A percentile compares a stretch with the other conserved stretches of the same genome.
phyloP scores from a whole-genome alignment of 1,140 invertebrate species.

The Semibalanus balanoides region DNA sequence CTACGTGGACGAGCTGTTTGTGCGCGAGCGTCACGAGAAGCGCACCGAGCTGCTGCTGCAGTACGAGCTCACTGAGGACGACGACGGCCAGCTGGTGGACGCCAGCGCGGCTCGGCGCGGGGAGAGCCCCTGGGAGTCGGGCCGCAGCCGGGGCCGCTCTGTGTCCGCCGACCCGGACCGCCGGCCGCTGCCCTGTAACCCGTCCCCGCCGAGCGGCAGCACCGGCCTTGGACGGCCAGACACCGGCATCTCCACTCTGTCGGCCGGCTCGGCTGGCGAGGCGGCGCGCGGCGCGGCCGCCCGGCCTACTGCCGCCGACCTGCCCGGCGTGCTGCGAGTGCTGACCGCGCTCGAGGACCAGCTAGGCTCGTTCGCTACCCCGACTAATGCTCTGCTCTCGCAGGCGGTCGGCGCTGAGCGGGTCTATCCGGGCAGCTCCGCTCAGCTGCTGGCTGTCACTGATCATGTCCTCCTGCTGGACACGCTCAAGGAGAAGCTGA shows the following conservation, averaged over 20 bases:
- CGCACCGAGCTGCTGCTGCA: slow-evolving; percentile 7
- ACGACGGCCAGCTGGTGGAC: slow-evolving; percentile 3
- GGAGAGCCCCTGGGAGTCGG: background rate
- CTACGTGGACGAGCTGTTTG: slow-evolving; percentile 57
- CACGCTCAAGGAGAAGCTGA: slow-evolving; percentile 67
- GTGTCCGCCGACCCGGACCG: background rate
- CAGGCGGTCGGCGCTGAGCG: slow-evolving; percentile 61
- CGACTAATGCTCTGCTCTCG: slow-evolving; percentile 52
- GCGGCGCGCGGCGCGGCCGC: background rate
- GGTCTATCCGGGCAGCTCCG: slow-evolving; percentile 47
- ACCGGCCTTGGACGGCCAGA: background rate
- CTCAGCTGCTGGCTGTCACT: slow-evolving; percentile 50
- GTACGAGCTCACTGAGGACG: slow-evolving; percentile 2
- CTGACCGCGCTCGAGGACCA: slow-evolving; percentile 63
- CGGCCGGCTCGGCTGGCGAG: background rate
- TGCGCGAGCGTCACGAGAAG: slow-evolving; percentile 42
- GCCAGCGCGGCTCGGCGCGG: background rate
- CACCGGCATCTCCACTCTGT: background rate
- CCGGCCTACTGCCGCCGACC: background rate
- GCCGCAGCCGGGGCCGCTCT: background rate
- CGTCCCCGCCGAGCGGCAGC: background rate
- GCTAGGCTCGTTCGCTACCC: slow-evolving; percentile 60
- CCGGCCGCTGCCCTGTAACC: background rate
- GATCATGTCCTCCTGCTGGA: slow-evolving; percentile 57
- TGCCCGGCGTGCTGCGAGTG: slow-evolving; percentile 41